Conservation (phyloP, 2,888 invertebrate species). For the Hetaerina titia region DNA sequence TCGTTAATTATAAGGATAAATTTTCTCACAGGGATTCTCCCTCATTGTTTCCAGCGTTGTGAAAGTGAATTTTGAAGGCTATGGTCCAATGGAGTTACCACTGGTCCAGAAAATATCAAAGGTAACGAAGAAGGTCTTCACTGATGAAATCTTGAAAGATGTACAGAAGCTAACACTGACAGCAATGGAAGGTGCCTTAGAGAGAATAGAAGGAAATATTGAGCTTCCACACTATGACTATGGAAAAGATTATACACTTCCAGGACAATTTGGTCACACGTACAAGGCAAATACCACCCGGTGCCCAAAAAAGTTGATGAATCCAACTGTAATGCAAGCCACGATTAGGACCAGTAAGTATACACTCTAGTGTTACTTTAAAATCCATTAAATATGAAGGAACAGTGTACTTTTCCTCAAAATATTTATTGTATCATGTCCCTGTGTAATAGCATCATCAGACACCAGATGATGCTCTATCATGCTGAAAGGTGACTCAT, state of each 20-base stretch:
- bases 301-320: not conserved
- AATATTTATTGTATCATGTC: too few relatives aligned
- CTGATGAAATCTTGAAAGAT: not conserved
- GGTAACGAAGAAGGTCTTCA: not conserved
- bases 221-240: not conserved
- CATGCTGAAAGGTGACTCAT: too few relatives aligned
- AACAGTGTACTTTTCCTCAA: too few relatives aligned
- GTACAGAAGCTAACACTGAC: not conserved
- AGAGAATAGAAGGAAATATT: not conserved
- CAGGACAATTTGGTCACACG: not conserved
- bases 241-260: not conserved
- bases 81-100: not conserved
- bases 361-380: not conserved
- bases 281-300: not conserved
- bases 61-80: conserved; percentile 19
- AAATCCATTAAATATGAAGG: too few relatives aligned
- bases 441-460: too few relatives aligned
- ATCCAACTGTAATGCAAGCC: not conserved
- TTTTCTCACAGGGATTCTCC: not conserved
- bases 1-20: not conserved
- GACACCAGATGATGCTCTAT: too few relatives aligned
- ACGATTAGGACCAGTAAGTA: not conserved
- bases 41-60: not conserved
- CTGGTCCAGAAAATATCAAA: not conserved
- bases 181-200: not conserved